Conservation (phyloP, 2,888 invertebrate species). For the Achlya flavicornis region DNA sequence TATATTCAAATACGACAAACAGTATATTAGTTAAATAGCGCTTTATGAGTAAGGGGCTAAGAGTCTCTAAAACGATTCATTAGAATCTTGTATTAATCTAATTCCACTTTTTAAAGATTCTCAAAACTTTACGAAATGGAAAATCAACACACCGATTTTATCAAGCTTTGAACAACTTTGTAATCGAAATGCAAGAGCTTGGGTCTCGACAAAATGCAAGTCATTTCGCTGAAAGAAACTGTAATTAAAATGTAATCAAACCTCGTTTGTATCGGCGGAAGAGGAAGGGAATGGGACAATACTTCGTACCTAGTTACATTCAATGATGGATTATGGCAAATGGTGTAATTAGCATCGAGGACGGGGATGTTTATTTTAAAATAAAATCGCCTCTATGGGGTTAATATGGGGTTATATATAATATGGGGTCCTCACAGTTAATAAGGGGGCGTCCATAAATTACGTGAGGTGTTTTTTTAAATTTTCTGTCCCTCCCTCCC, state of each 20-base stretch:
- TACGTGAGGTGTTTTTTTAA: no score
- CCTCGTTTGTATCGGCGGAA: constrained; percentile 14
- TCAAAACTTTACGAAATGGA: no score
- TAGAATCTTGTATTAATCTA: no score
- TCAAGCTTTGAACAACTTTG: neutral
- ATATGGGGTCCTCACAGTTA: no score
- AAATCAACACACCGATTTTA: neutral
- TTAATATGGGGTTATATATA: no score
- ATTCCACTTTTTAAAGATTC: no score
- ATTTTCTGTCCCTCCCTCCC: no score
- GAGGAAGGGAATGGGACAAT: constrained; percentile 25
- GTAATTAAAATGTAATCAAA: constrained; percentile 43
- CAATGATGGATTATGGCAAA: constrained; percentile 32
- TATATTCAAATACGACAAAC: no score
- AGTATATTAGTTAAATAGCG: no score
- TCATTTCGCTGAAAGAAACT: constrained; percentile 18
- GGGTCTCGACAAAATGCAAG: neutral
- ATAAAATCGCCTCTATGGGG: neutral
- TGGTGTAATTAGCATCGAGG: neutral
- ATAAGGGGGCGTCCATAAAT: no score
- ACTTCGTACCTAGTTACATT: constrained; percentile 35
- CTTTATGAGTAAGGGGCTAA: no score
- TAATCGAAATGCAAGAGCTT: neutral
- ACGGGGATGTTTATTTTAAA: neutral
- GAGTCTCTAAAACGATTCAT: no score